phyloP scores from a whole-genome alignment of 2,797 vertebrate genomes.

The Labeo calbasu region DNA sequence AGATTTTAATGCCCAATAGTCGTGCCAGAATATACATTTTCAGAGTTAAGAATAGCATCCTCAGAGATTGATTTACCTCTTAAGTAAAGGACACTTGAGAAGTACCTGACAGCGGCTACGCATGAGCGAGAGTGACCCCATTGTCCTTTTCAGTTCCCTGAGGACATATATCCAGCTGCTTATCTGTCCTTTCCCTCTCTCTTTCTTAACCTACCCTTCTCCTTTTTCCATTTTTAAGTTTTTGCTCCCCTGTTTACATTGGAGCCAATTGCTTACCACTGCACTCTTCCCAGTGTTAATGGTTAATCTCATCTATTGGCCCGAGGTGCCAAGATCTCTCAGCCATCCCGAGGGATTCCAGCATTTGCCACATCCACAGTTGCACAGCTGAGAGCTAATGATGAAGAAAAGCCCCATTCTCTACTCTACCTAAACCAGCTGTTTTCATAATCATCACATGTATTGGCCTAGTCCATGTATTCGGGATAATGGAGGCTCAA shows the following conservation, averaged over 20 bases:
- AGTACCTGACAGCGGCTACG: slow-evolving; percentile 10
- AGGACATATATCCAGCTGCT: slow-evolving; percentile 4
- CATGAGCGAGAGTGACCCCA: slow-evolving; percentile 11
- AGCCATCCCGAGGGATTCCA: slow-evolving; percentile 1
- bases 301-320: slow-evolving; percentile 41
- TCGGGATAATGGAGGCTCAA: neutral
- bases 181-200: neutral
- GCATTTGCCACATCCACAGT: neutral
- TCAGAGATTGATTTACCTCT: neutral
- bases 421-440: slow-evolving; percentile 4
- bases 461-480: neutral
- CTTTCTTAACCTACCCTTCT: neutral
- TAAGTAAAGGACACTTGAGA: slow-evolving; percentile 15
- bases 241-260: slow-evolving; percentile 28
- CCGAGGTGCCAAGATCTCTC: slow-evolving; percentile 29
- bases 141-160: slow-evolving; percentile 20
- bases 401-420: slow-evolving; percentile 22
- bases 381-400: slow-evolving; percentile 29
- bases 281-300: slow-evolving; percentile 37
- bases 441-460: neutral
- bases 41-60: slow-evolving; percentile 2
- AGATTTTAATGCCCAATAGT: neutral
- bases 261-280: slow-evolving; percentile 29
- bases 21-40: neutral
- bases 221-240: slow-evolving; percentile 9